Evolutionary conservation across 2,888 invertebrate genomes (phyloP), one percentile per base, ranked within the genome.

Genomic region (Sesia bembeciformis): DNA sequence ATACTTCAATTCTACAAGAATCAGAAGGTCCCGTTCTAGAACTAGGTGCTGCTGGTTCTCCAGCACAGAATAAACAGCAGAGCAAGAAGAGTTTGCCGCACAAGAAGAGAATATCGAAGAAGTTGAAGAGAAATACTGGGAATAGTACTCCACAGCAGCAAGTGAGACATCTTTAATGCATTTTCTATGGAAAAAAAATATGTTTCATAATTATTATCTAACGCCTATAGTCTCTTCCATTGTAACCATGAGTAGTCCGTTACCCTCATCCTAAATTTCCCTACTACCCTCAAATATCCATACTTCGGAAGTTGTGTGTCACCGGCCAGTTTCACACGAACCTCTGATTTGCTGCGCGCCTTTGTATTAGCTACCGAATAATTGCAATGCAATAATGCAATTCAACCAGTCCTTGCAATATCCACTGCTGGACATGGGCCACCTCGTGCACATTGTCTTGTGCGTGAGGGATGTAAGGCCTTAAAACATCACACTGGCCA

Each of bases 101-200:
- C 74, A 96, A 96, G 76, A 97, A 97, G 75, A 90, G 96, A 56
- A 96, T 96, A 62, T 94, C 96, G 0, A 90, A 93, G 56, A 96
- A 95, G 67, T 81, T 96, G 38, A 82, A 77, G 62, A 67, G 84
- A 55, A 81, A 74, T 53, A 74, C 74, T 3, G 85, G 81, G 3
- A 72, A 62, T 54, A 68, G 69, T 52, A 85, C 85, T 0, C 87
- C 86, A 3, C 87, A 88, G 41, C 87, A 87, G 76, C 85, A 84
- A 2, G 23, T 23, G 23, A 23, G 2, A 23, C 23, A 23, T 23
- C 23, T 23, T 23, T 23, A 5, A 23, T 23, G 23, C 23, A 23
- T 23, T 23, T 23, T 23, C 23, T 23, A 23, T 23, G 23, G 23
- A 23, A 23, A 23, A 42, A 42, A 6, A 6, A 42, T 6, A 42